These are phyloP conservation scores for Lophochroa leadbeateri DNA, from an alignment of 2,113 vertebrate genomes.

Conservation along the genomic window DNA sequence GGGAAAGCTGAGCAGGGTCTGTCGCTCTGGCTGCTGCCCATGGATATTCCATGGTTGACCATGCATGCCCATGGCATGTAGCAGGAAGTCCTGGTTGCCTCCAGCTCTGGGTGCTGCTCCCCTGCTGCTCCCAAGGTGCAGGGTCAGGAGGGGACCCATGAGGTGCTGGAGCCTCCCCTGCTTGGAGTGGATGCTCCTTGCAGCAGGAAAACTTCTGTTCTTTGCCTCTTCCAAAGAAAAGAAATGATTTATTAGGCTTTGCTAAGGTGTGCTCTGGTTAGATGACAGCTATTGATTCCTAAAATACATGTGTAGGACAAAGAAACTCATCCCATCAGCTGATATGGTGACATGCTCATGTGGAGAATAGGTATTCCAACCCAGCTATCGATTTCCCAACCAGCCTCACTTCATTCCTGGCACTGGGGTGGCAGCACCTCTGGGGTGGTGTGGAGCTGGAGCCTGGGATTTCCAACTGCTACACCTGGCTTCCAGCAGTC, in stretches of 20 bases:
- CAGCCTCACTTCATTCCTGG: not conserved
- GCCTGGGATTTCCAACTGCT: not conserved
- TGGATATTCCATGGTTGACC: not conserved
- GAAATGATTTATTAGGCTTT: not conserved
- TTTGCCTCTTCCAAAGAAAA: not conserved
- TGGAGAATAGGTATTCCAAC: not conserved
- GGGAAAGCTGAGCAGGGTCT: not conserved
- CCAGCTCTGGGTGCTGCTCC: not conserved
- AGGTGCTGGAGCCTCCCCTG: not conserved
- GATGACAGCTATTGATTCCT: not conserved
- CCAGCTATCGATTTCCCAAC: not conserved
- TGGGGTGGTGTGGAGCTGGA: not conserved
- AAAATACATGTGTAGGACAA: conserved; percentile 3
- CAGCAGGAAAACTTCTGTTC: not conserved
- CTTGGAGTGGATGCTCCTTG: not conserved
- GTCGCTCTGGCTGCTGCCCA: not conserved
- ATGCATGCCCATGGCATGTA: not conserved
- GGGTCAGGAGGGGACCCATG: not conserved
- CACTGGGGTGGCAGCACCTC: not conserved
- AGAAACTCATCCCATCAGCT: not conserved
- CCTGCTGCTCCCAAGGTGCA: not conserved
- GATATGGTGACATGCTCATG: not conserved
- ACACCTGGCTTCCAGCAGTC: not conserved
- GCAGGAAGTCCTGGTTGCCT: not conserved
- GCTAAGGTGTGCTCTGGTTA: not conserved